Evolutionary conservation across 2,797 vertebrate species (phyloP).

Genomic region (Notoglanidium macrostoma): DNA sequence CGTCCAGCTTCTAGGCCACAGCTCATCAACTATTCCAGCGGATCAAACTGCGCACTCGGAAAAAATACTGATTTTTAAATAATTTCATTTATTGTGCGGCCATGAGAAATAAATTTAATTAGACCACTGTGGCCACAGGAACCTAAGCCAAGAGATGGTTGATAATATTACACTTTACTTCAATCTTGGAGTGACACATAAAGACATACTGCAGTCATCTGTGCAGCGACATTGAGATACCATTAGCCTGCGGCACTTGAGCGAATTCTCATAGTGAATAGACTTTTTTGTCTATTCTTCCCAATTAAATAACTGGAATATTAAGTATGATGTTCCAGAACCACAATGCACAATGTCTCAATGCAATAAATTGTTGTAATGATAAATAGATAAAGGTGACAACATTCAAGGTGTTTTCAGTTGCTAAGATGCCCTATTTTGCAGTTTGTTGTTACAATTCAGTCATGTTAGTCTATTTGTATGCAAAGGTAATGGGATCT

Average conservation of each 20-base stretch:
- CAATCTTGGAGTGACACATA: not conserved
- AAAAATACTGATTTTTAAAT: not conserved
- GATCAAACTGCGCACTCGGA: too few species aligned
- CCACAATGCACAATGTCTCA: not conserved
- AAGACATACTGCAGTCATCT: not conserved
- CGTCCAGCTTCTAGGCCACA: too few species aligned
- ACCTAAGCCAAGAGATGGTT: not conserved
- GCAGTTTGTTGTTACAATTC: not conserved
- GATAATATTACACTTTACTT: not conserved
- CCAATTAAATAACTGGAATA: not conserved
- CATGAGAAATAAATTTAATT: not conserved
- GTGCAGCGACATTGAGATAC: not conserved
- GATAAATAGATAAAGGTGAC: not conserved
- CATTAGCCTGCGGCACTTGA: not conserved
- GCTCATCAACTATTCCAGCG: too few species aligned
- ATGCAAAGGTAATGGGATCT: not conserved
- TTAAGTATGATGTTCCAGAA: not conserved
- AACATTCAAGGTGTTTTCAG: not conserved
- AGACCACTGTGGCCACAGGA: not conserved
- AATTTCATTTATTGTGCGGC: not conserved
- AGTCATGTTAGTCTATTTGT: not conserved
- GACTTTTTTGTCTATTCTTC: not conserved
- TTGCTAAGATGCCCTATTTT: not conserved
- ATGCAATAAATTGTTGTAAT: not conserved
- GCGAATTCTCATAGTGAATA: not conserved